These are phyloP conservation scores for Scartelaos histophorus DNA, from an alignment of 2,113 vertebrate species.

Conservation along the genomic window DNA sequence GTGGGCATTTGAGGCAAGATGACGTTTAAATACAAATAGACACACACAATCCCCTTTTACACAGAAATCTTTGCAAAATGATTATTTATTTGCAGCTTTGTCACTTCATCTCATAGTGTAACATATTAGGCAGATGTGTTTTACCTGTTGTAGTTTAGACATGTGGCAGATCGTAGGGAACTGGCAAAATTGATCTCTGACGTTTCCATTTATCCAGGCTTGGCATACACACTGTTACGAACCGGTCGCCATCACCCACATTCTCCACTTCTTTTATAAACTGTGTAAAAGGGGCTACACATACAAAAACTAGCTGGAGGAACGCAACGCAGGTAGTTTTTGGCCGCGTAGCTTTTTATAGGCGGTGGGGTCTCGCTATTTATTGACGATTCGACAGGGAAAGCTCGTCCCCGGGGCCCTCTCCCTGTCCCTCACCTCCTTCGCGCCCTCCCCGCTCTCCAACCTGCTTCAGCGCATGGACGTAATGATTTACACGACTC, in stretches of 20 bases:
- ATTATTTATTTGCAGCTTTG: conserved; percentile 3
- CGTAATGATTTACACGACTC: conserved; percentile 1
- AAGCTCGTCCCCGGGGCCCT: conserved; percentile 1
- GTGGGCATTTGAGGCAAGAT: conserved; percentile 20
- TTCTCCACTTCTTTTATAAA: neutral
- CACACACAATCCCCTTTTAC: conserved; percentile 15
- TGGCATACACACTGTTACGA: neutral
- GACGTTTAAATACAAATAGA: conserved; percentile 14
- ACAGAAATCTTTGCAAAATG: neutral
- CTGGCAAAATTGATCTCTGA: neutral
- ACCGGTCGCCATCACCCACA: neutral
- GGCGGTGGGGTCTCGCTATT: conserved; percentile 14
- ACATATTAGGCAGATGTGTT: neutral
- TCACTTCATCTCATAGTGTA: neutral
- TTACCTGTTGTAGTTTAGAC: neutral
- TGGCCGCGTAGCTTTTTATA: conserved; percentile 14
- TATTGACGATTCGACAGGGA: conserved; percentile 18
- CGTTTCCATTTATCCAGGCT: neutral
- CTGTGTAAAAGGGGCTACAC: conserved; percentile 14
- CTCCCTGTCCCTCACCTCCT: conserved; percentile 1
- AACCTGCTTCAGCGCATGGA: neutral
- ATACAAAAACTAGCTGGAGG: conserved; percentile 10
- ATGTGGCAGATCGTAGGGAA: neutral
- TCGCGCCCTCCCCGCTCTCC: neutral
- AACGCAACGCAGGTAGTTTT: conserved; percentile 8